Evolutionary conservation across 2,888 invertebrate species (phyloP).

Genomic region (Galerucella nymphaeae): DNA sequence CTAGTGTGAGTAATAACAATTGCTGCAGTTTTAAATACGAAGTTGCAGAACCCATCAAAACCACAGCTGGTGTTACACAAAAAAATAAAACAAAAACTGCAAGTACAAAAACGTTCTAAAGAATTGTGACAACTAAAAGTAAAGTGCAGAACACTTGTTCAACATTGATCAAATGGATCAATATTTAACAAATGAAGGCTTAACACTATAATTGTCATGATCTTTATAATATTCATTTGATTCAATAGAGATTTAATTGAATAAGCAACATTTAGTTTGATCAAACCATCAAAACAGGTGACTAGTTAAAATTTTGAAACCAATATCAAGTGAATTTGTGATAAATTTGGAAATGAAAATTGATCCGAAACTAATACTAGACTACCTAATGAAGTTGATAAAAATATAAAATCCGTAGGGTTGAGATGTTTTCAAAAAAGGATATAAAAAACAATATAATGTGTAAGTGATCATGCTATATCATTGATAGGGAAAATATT

Average conservation of each 20-base stretch:
- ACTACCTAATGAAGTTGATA: neutral
- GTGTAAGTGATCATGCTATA: too few species aligned
- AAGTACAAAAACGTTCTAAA: constrained; percentile 29
- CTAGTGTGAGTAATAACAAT: neutral
- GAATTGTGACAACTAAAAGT: constrained; percentile 51
- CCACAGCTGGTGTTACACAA: constrained; percentile 23
- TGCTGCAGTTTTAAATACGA: constrained; percentile 44
- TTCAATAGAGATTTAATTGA: constrained; percentile 35
- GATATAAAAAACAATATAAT: too few species aligned
- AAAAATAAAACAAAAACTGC: constrained; percentile 46
- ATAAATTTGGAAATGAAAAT: neutral
- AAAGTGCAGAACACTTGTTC: constrained; percentile 54
- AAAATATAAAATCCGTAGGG: neutral
- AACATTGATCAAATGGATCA: constrained; percentile 45
- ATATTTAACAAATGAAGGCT: constrained; percentile 58
- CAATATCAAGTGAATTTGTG: constrained; percentile 4
- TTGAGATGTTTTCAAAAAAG: too few species aligned
- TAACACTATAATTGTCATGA: constrained; percentile 67
- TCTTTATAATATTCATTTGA: constrained; percentile 56
- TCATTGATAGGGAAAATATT: too few species aligned
- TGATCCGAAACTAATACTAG: neutral
- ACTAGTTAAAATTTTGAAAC: constrained; percentile 20
- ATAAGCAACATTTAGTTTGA: constrained; percentile 49
- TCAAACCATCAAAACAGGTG: constrained; percentile 46
- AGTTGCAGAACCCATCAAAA: constrained; percentile 21